Percentiles rank a stretch among this genome's conserved stretches.
Evolutionary conservation across 2,113 vertebrate species (phyloP).

Genomic region (Myocastor coypus): DNA sequence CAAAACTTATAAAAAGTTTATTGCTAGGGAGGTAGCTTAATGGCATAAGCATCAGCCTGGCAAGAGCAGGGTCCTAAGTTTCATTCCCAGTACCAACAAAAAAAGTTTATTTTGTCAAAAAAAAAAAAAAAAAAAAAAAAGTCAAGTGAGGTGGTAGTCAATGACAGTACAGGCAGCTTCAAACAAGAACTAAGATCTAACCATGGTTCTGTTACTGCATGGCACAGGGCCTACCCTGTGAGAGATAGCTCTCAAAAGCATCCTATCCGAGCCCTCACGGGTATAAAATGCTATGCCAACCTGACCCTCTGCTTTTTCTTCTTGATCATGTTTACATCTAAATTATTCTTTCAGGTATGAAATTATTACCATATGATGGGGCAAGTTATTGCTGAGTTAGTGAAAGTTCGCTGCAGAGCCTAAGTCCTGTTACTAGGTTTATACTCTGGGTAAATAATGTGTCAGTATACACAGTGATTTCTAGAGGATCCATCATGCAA

Average conservation of each 20-base stretch:
- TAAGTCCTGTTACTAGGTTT: background rate
- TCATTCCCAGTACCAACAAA: background rate
- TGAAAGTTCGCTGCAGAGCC: slow-evolving; percentile 19
- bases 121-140: background rate
- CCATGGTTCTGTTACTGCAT: background rate
- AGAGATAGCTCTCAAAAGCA: background rate
- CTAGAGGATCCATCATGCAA: background rate
- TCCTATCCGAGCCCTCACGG: background rate
- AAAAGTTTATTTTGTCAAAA: background rate
- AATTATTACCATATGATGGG: background rate
- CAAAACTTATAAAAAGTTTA: slow-evolving; percentile 3
- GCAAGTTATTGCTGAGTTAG: slow-evolving; percentile 4
- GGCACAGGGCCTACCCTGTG: background rate
- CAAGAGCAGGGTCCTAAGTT: too few relatives aligned
- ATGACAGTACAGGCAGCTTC: background rate
- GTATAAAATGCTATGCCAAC: background rate
- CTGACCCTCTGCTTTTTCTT: background rate
- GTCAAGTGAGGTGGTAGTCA: background rate
- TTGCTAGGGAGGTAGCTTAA: background rate
- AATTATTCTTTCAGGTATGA: slow-evolving; percentile 44
- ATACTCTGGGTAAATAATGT: background rate
- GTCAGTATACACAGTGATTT: background rate
- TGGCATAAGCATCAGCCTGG: too few relatives aligned
- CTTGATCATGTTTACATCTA: background rate
- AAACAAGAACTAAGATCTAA: background rate